A percentile compares a stretch with the other conserved stretches of the same genome.
These are phyloP conservation scores for Larimichthys polyactis DNA, from an alignment of 2,113 vertebrate genomes.

Conservation along the genomic window DNA sequence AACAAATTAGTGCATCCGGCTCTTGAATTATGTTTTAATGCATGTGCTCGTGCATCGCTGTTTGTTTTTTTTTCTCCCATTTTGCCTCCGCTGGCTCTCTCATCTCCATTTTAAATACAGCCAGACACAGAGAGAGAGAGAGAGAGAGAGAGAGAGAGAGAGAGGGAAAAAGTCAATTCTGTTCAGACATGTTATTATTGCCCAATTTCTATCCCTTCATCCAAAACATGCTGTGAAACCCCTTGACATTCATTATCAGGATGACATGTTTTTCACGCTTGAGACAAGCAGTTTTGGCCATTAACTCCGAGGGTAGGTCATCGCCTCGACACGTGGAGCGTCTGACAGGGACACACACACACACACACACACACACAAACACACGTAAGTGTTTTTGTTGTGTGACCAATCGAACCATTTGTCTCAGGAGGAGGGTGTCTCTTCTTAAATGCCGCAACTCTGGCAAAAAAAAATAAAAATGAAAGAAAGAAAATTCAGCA, in stretches of 20 bases:
- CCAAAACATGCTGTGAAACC: conserved; percentile 64
- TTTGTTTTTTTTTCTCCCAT: conserved; percentile 24
- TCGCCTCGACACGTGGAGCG: conserved; percentile 46
- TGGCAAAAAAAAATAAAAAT: not conserved
- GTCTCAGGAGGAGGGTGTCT: conserved; percentile 51
- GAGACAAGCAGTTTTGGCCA: conserved; percentile 71
- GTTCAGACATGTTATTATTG: conserved; percentile 68
- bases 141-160: not conserved
- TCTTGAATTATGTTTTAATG: conserved; percentile 23
- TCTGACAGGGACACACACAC: conserved; percentile 61
- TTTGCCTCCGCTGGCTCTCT: conserved; percentile 32
- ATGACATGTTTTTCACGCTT: conserved; percentile 79
- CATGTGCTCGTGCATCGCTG: not conserved
- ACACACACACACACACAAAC: conserved; percentile 33
- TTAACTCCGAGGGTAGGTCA: conserved; percentile 71
- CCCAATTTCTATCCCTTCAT: conserved; percentile 67
- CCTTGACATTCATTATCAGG: conserved; percentile 72
- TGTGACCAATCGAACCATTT: conserved; percentile 69
- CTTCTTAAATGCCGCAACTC: conserved; percentile 32
- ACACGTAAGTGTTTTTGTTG: conserved; percentile 59
- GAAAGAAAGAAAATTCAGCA: conserved; percentile 1
- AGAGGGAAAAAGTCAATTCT: conserved; percentile 35
- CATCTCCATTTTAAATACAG: conserved; percentile 64
- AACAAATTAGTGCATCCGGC: not conserved
- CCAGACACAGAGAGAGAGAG: conserved; percentile 22